Percentiles rank a stretch among this genome's conserved stretches.
Conservation (phyloP, 2,797 vertebrate genomes). For the Poecile montanus region DNA sequence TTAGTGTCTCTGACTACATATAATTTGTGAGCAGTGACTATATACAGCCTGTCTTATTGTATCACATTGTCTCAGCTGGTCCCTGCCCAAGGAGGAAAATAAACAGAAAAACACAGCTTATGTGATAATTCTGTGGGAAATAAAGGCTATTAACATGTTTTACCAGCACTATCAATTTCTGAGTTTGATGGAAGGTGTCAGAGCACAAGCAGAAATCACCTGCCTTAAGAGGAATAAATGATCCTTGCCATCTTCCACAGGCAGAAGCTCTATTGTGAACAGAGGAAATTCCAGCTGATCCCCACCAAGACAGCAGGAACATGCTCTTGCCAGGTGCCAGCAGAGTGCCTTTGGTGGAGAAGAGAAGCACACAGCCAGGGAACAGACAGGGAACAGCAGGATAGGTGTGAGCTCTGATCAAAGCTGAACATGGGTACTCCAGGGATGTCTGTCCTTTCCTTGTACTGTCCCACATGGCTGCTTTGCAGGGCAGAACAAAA, state of each 20-base stretch:
- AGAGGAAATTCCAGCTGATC: neutral
- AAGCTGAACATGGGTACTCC: neutral
- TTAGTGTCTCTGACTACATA: neutral
- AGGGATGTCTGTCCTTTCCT: neutral
- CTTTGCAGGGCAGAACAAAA: neutral
- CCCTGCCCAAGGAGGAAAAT: neutral
- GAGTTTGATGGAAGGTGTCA: neutral
- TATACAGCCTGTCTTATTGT: neutral
- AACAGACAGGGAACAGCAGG: neutral
- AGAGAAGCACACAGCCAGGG: accelerated
- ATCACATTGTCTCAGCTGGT: neutral
- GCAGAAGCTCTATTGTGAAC: neutral
- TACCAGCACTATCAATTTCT: neutral
- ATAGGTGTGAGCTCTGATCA: neutral
- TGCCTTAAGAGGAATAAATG: neutral
- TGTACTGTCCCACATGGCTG: accelerated
- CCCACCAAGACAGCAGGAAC: neutral
- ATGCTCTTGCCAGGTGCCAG: neutral
- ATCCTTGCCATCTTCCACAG: neutral
- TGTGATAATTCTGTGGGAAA: neutral
- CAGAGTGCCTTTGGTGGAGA: neutral
- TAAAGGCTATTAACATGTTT: neutral
- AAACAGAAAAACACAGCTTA: neutral
- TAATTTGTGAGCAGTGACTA: neutral
- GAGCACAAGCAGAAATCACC: neutral